Conservation (phyloP, 2,113 vertebrate species). For the Pluvialis apricaria region DNA sequence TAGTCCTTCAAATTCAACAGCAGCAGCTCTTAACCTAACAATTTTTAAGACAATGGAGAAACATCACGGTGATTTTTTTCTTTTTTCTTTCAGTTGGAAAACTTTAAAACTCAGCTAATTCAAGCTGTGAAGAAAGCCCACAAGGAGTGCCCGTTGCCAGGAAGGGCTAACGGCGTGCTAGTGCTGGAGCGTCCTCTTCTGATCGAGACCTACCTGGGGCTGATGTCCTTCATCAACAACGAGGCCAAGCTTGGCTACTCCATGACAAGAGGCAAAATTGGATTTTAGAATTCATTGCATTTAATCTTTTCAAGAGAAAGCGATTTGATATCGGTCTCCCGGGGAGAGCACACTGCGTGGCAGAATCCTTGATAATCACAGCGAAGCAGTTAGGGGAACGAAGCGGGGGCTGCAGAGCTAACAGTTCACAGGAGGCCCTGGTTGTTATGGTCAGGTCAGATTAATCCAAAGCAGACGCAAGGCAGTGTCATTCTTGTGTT, state of each 20-base stretch:
- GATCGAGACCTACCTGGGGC: slow-evolving; percentile 94
- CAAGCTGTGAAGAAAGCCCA: slow-evolving; percentile 95
- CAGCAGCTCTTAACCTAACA: neutral
- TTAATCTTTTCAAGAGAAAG: neutral
- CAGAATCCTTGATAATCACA: neutral
- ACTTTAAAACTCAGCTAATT: slow-evolving; percentile 87
- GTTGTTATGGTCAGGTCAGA: neutral
- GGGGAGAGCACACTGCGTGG: neutral
- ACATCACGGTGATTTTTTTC: neutral
- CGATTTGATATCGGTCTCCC: neutral
- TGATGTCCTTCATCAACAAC: slow-evolving; percentile 98
- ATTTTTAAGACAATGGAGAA: neutral
- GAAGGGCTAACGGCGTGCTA: slow-evolving; percentile 79
- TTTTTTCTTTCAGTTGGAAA: slow-evolving; percentile 79
- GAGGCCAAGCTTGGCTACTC: slow-evolving; percentile 96
- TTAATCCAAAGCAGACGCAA: neutral
- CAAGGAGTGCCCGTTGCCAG: slow-evolving; percentile 80
- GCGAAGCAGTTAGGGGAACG: accelerated
- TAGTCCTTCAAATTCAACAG: neutral
- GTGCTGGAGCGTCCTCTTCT: slow-evolving; percentile 90
- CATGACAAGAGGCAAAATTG: slow-evolving; percentile 94
- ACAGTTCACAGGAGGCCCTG: neutral
- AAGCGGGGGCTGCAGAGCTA: neutral
- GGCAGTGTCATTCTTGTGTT: neutral
- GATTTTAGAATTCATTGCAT: slow-evolving; percentile 75